Conservation (phyloP, 2,888 invertebrate species). For the Xylophagus ater region DNA sequence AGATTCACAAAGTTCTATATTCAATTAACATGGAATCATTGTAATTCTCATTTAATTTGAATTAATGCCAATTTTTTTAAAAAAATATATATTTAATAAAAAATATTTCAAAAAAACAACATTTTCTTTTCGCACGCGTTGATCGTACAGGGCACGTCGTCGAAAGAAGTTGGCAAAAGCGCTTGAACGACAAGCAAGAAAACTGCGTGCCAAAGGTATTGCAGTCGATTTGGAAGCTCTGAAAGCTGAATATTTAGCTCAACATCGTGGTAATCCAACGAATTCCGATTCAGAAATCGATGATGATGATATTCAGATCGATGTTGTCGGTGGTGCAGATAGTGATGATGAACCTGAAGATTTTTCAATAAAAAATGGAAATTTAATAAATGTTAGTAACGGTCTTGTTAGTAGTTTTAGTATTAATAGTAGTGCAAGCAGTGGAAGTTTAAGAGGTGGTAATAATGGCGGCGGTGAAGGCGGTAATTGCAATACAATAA, state of each 20-base stretch:
- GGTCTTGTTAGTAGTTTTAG: slow-evolving; percentile 41
- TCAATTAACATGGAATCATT: too few relatives aligned
- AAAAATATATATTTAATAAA: slow-evolving; percentile 12
- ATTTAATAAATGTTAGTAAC: slow-evolving; percentile 38
- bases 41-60: too few relatives aligned
- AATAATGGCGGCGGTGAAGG: slow-evolving; percentile 37
- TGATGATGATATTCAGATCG: slow-evolving; percentile 65
- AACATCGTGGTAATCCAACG: slow-evolving; percentile 50
- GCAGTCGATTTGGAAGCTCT: slow-evolving; percentile 77
- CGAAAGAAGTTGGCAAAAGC: slow-evolving; percentile 87
- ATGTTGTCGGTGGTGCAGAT: slow-evolving; percentile 71
- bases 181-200: slow-evolving; percentile 82
- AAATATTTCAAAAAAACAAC: too few relatives aligned
- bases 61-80: slow-evolving; percentile 8
- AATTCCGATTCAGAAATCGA: slow-evolving; percentile 52
- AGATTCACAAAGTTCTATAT: too few relatives aligned
- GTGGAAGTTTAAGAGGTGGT: slow-evolving; percentile 29
- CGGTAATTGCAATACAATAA: slow-evolving; percentile 42
- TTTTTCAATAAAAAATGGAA: slow-evolving; percentile 37
- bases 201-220: slow-evolving; percentile 82
- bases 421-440: slow-evolving; percentile 35
- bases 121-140: slow-evolving; percentile 13
- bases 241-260: slow-evolving; percentile 73
- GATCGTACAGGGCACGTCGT: slow-evolving; percentile 56
- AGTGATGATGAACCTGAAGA: slow-evolving; percentile 61